Evolutionary conservation across 2,113 vertebrate species (phyloP), one percentile per base, ranked within the genome.

Genomic region (Nerophis lumbriciformis): DNA sequence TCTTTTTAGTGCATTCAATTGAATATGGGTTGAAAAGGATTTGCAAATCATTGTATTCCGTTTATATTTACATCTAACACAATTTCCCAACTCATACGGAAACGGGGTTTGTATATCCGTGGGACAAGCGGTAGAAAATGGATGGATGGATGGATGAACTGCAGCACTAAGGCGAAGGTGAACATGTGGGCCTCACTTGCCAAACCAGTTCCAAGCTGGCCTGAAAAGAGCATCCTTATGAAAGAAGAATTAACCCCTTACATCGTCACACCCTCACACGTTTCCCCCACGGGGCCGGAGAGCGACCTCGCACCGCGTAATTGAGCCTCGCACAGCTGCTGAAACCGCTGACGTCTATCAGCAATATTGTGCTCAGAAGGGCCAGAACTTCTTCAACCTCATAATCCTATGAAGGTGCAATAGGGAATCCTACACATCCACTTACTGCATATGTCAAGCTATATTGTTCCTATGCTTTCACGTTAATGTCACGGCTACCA

Each of bases 171-270:
- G 53, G 21, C 11, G 21, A 15, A 42, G 36, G 9, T 16, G 37
- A 9, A 19, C 19, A 44, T 57, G 59, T n/a, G 55, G 49, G 39
- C 71, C 47, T 65, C 60, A 70, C 52, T 65, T 55, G 42, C 42
- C 12, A 3, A 42, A 42, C 8, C 38, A 8, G 63, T 73, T 45
- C 39, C 53, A 51, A 66, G 68, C 62, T 37, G 60, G 68, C 71
- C 61, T 35, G 51, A 66, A 62, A 78, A 75, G 74, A 68, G 69
- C 77, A 76, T 77, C 68, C 65, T 70, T 50, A 50, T 48, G 15
- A 72, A 62, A 50, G 58, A 73, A 70, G 28, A 82, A 78, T 79
- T 80, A 76, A 82, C 79, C 75, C 75, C 66, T 71, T 37, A 8
- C 42, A 4, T 61, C 63, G 58, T 68, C 59, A 72, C 70, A 78